Evolutionary conservation across 2,113 vertebrate species (phyloP), one percentile per base, ranked within the genome.

Genomic region (Myodes glareolus): DNA sequence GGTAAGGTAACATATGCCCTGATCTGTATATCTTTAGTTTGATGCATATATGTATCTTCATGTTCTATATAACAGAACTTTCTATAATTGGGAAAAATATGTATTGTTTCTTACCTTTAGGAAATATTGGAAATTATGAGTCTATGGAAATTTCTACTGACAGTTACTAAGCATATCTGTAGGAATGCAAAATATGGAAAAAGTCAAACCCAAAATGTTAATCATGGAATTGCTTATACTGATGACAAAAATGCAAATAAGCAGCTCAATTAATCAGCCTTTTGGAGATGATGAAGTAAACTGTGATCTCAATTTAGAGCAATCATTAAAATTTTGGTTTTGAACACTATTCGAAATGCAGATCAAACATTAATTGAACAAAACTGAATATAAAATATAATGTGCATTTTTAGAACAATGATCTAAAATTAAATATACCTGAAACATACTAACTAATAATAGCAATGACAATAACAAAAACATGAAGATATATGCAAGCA

Each of bases 231-330:
- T 80, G 87, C 45, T 95, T 94, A 80, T 39, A 36, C 65, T 88
- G 65, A 93, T 89, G 58, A 50, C 29, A 88, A 94, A 96, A 80
- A 86, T 92, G 42, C 39, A 97, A 97, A 96, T 93, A 93, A 94
- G 45, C 21, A 88, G 70, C n/a, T 81, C 73, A 81, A 87, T 89
- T 75, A 68, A 58, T 93, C 61, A 87, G 31, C 31, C 33, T 16
- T 81, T 76, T 7, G 47, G 29, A 80, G 78, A 67, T 88, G 88
- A 75, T 85, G 36, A 94, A 58, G 52, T 39, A 91, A 84, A 88
- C 45, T 67, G 16, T 76, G 58, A 80, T 81, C 91, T 63, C 39
- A 88, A 75, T 47, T 80, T 84, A 94, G 73, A 58, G 7, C 78
- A 92, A 76, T 95, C 84, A 89, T 85, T 94, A 76, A 76, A 88